Evolutionary conservation across 2,888 invertebrate genomes (phyloP), one percentile per base, ranked within the genome.

Genomic region (Monochamus alternatus): DNA sequence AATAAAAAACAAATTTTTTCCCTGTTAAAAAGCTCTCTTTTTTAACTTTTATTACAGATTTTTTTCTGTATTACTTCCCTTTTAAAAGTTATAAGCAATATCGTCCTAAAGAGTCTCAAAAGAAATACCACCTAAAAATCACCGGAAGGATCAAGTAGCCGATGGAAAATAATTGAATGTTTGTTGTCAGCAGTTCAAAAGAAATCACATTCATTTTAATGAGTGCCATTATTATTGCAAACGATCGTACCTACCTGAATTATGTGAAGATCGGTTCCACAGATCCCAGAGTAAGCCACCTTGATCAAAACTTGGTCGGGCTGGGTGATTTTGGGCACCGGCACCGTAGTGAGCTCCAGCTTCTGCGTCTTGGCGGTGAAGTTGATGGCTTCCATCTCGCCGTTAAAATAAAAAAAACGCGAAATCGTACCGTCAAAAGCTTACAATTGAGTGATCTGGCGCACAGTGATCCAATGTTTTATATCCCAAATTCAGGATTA

Each of bases 201-300:
- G 0, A 22, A 22, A 22, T 22, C 22, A 22, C 22, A 22, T 22
- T 22, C 22, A 22, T 22, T 22, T 22, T 22, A 22, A 22, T 22
- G 22, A 22, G 22, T 1, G 22, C 22, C 22, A 22, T 22, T 22
- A 22, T 22, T 22, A 22, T 22, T 22, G 22, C 22, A 22, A 52
- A 22, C 52, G 5, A n/a, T 9, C 9, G 32, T 62, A 81, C 85
- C 84, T 89, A 94, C 94, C 89, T 92, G 91, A 9, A 94, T 89
- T 67, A 94, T 93, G 82, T 94, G 94, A 5, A 95, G 87, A 87
- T 95, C 95, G 0, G 94, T 94, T 0, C 94, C 94, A 83, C 95
- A 95, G 43, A 94, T 89, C 0, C 95, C 94, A 0, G 94, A 88
- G 83, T 92, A 94, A 7, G 92, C 91, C 0, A 94, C 93, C 85